Evolutionary conservation across 2,113 vertebrate genomes (phyloP).

Genomic region (Ammodytes dubius): DNA sequence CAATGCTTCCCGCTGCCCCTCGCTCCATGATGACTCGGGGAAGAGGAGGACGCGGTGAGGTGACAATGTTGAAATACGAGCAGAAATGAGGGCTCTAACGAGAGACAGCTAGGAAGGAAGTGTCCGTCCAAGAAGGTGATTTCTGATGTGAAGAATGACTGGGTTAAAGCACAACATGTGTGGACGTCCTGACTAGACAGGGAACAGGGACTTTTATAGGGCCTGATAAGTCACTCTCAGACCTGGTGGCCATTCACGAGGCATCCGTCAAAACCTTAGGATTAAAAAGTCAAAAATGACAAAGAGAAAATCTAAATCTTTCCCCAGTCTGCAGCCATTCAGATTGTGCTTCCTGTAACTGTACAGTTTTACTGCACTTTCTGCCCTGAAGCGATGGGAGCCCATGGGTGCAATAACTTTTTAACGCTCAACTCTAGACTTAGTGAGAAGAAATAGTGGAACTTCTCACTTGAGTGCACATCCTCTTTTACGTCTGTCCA

Average conservation of each 20-base stretch:
- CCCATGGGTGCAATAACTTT: constrained; percentile 26
- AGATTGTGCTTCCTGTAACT: constrained; percentile 28
- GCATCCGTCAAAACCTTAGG: constrained; percentile 33
- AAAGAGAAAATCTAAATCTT: constrained; percentile 26
- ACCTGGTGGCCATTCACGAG: constrained; percentile 27
- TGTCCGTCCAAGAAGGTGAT: constrained; percentile 66
- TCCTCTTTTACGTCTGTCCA: constrained; percentile 23
- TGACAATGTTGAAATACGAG: constrained; percentile 77
- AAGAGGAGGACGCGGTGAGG: constrained; percentile 55
- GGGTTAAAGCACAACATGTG: constrained; percentile 78
- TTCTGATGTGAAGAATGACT: constrained; percentile 78
- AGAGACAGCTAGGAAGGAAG: constrained; percentile 73
- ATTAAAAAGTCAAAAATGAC: constrained; percentile 47
- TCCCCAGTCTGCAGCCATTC: constrained; percentile 34
- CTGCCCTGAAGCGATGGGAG: constrained; percentile 3
- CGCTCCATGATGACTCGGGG: constrained; percentile 54
- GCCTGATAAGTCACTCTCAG: constrained; percentile 40
- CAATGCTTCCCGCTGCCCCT: constrained; percentile 50
- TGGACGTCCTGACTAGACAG: constrained; percentile 54
- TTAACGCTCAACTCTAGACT: constrained; percentile 16
- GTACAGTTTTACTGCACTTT: constrained; percentile 31
- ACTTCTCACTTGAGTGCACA: constrained; percentile 29
- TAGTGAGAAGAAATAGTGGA: constrained; percentile 24
- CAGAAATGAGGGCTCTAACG: constrained; percentile 70
- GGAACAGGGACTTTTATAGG: constrained; percentile 12